phyloP scores from a whole-genome alignment of 2,113 vertebrate genomes.

The Perca schrenkii region DNA sequence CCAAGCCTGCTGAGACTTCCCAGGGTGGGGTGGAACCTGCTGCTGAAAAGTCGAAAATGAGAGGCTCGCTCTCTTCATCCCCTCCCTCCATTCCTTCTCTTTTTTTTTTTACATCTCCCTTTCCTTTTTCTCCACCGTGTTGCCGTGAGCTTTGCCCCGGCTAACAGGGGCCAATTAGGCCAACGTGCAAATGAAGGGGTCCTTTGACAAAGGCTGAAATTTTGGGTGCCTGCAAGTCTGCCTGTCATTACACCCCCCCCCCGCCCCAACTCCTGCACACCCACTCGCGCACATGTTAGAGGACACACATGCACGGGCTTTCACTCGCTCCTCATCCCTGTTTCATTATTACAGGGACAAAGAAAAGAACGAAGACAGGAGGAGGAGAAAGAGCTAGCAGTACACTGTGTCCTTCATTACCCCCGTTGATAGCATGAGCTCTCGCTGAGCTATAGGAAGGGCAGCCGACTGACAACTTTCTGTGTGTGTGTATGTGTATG shows the following conservation, averaged over 20 bases:
- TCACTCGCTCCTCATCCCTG: conserved; percentile 37
- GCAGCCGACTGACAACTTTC: conserved; percentile 48
- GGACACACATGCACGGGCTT: conserved; percentile 48
- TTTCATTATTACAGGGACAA: conserved; percentile 59
- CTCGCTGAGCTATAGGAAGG: conserved; percentile 61
- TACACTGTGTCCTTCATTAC: conserved; percentile 48
- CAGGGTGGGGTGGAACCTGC: conserved; percentile 34
- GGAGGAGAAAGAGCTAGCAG: conserved; percentile 30
- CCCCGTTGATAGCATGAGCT: conserved; percentile 41
- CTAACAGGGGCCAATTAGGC: conserved; percentile 86
- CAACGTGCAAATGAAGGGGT: conserved; percentile 85
- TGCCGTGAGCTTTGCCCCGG: conserved; percentile 75
- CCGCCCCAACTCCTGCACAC: conserved; percentile 67
- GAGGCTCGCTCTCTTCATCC: conserved; percentile 60
- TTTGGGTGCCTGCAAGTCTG: conserved; percentile 89
- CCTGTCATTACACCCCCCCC: conserved; percentile 69
- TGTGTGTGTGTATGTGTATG: conserved; percentile 29
- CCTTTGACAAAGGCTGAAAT: conserved; percentile 87
- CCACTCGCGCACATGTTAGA: conserved; percentile 33
- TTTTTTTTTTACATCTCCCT: conserved; percentile 21
- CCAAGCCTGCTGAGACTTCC: conserved; percentile 4
- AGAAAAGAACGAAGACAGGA: conserved; percentile 47
- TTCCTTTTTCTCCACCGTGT: conserved; percentile 48
- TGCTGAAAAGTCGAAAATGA: conserved; percentile 80
- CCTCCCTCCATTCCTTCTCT: conserved; percentile 30